Evolutionary conservation across 2,797 vertebrate genomes (phyloP), one percentile per base, ranked within the genome.

Genomic region (Hapalemur alaotrensis): DNA sequence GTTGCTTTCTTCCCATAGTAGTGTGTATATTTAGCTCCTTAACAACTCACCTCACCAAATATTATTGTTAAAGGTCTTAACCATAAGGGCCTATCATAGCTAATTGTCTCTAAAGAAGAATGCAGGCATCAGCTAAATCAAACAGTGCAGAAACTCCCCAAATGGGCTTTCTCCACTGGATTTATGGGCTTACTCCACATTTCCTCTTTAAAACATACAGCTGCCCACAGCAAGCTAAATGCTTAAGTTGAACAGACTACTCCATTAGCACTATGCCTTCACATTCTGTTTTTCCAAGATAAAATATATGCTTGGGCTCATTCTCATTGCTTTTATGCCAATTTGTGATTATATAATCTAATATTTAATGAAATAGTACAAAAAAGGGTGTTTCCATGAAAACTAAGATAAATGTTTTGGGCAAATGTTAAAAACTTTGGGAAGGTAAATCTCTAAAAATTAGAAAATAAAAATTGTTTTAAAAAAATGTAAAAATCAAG

Each of bases 41-140:
- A 75, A 57, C 61, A 95, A 50, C 65, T 70, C 17, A 28, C n/a
- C 52, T 67, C 79, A 46, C 65, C 72, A 70, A 65, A 87, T 69
- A 84, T 23, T 38, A 43, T 15, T 84, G 22, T 75, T 43, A 65
- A 91, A 69, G 11, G 63, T 54, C 46, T 76, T 80, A n/a, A 35
- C 35, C 57, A 57, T 87, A 84, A 87, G 61, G 28, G 50, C 35
- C 57, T 46, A 54, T 35, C 67, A 92, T 35, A 86, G 79, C 41
- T 92, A 92, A 83, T 20, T 35, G 50, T 73, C 70, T 22, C 85
- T 83, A 82, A 59, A 73, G 81, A 91, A 85, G n/a, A 97, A 92
- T 2, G 78, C 0, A 75, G 59, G 35, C 63, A 83, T 48, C 13
- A 38, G 46, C 30, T 32, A 90, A 88, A 59, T 48, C 69, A 85